phyloP scores from a whole-genome alignment of 2,888 invertebrate genomes.

The Apamea epomidion region DNA sequence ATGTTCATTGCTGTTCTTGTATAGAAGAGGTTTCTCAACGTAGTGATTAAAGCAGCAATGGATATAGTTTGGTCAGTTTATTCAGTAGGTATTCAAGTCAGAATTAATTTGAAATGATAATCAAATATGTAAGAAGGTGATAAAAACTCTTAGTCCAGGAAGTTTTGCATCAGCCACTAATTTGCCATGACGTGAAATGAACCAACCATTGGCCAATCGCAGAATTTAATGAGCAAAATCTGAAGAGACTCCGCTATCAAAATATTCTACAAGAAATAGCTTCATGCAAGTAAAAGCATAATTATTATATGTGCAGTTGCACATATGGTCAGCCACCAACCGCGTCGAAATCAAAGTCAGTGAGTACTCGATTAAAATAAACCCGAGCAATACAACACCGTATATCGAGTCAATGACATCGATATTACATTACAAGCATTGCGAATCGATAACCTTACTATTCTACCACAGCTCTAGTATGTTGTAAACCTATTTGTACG shows the following conservation, averaged over 20 bases:
- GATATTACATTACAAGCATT: constrained; percentile 76
- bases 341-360: constrained; percentile 44
- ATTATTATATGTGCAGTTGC: not conserved
- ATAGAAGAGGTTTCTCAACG: not conserved
- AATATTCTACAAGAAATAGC: not conserved
- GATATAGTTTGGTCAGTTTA: not conserved
- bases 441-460: constrained; percentile 73
- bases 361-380: constrained; percentile 51
- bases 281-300: not conserved
- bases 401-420: constrained; percentile 79
- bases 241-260: not conserved
- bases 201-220: too few relatives aligned
- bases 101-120: not conserved
- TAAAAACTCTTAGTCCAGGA: too few relatives aligned
- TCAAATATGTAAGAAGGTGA: too few relatives aligned
- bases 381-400: constrained; percentile 67
- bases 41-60: not conserved
- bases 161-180: not conserved
- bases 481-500: constrained; percentile 14
- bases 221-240: not conserved
- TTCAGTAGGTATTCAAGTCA: not conserved
- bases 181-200: not conserved
- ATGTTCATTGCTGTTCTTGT: constrained; percentile 17
- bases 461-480: constrained; percentile 55
- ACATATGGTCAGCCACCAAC: constrained; percentile 9